Evolutionary conservation across 1,140 invertebrate genomes (phyloP).

Genomic region (Solenopsis invicta): DNA sequence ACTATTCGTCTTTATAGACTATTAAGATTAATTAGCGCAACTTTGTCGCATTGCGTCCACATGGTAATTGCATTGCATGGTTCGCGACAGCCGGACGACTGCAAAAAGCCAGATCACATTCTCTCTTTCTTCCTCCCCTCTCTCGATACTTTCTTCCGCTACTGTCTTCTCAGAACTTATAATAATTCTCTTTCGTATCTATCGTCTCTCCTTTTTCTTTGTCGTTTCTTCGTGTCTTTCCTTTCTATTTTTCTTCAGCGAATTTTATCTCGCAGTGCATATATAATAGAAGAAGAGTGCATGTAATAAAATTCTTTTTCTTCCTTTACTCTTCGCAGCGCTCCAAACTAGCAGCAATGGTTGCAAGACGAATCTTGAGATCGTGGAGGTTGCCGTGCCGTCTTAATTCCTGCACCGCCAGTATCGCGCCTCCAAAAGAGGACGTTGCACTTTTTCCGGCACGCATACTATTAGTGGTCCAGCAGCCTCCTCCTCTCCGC

Average conservation of each 20-base stretch:
- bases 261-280: neutral
- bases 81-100: neutral
- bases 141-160: neutral
- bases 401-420: slow-evolving; percentile 13
- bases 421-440: slow-evolving; percentile 40
- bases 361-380: slow-evolving; percentile 21
- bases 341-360: neutral
- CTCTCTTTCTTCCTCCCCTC: slow-evolving; percentile 15
- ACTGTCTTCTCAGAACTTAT: neutral
- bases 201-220: neutral
- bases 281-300: neutral
- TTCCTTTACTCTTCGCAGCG: neutral
- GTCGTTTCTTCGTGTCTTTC: neutral
- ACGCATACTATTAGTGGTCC: slow-evolving; percentile 26
- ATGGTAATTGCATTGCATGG: neutral
- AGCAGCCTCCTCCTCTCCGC: slow-evolving; percentile 19
- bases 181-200: slow-evolving; percentile 2
- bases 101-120: slow-evolving; percentile 19
- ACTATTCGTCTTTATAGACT: neutral
- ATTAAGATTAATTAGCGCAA: neutral
- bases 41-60: slow-evolving; percentile 17
- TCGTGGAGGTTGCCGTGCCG: neutral
- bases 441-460: slow-evolving; percentile 58
- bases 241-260: neutral
- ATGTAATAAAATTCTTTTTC: slow-evolving; percentile 20